A percentile compares a stretch with the other conserved stretches of the same genome.
These are phyloP conservation scores for Tetranychus urticae DNA, from an alignment of 1,140 invertebrate species.

Conservation along the genomic window DNA sequence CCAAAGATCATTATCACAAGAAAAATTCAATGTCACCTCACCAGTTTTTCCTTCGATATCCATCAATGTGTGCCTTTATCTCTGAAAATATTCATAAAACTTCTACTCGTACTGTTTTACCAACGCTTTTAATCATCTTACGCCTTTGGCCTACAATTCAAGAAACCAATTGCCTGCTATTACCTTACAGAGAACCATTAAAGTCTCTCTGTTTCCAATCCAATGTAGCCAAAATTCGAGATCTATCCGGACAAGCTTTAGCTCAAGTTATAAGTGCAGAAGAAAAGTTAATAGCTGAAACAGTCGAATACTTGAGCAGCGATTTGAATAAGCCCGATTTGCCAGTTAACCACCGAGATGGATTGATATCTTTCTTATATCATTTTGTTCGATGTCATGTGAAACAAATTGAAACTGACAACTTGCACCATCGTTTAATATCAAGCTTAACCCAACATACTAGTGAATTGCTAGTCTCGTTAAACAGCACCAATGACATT, in stretches of 20 bases:
- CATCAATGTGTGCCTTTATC: constrained; percentile 19
- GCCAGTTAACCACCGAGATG: not conserved
- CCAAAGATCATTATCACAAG: constrained; percentile 35
- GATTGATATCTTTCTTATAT: not conserved
- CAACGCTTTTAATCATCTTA: not conserved
- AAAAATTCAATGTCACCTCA: constrained; percentile 42
- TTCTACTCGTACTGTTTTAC: not conserved
- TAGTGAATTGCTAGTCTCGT: too few species aligned
- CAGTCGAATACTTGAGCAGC: not conserved
- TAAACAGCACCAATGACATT: too few species aligned
- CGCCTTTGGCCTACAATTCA: not conserved
- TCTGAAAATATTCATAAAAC: not conserved
- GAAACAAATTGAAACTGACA: not conserved
- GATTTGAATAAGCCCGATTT: not conserved
- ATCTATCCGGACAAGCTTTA: constrained; percentile 10
- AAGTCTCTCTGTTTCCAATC: constrained; percentile 45
- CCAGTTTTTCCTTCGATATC: constrained; percentile 63
- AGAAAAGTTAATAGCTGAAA: constrained; percentile 6
- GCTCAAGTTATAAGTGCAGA: not conserved
- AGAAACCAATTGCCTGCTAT: not conserved
- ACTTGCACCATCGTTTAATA: not conserved
- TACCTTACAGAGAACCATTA: constrained; percentile 19
- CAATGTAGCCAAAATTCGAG: constrained; percentile 29
- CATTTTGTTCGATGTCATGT: not conserved
- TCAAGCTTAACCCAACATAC: not conserved